Base-by-base conservation (phyloP, 2,113 vertebrate genomes). In the Ctenomys sociabilis region DNA sequence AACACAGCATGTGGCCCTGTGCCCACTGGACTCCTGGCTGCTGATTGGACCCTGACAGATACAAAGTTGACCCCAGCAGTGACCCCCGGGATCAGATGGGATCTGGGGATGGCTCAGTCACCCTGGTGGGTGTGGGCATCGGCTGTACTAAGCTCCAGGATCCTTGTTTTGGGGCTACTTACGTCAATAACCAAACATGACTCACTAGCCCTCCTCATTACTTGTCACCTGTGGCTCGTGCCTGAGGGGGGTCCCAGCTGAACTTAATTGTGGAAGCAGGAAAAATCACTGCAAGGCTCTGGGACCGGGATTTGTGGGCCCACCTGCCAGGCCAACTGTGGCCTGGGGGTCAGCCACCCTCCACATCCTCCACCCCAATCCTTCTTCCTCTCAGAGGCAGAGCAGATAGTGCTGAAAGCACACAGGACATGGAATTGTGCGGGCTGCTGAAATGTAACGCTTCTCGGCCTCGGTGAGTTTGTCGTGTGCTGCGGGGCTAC, bases 171-270 rank as follows among this genome's bases (percentile, higher is more conserved):
- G 11, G 54, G 24, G 61, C 54, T 57, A 24, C 19, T 61, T 61
- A 22, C 30, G 3, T 54, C 21, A 7, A 61, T 1, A 22, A 28
- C 52, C 52, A 7, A 0, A 8, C 0, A 1, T 0, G 24, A 2
- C 5, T 3, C 5, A 0, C n/a, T 6, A 1, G 0, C 1, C 22
- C 8, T 4, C 17, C 13, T 63, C 3, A 14, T 37, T 28, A 35
- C 3, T 21, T 2, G 1, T 28, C 52, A 10, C 40, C 83, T 57
- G 54, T 5, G 13, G 24, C 1, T 32, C 43, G 1, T 8, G 35
- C 77, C 88, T 1, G 16, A 17, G 22, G 72, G 22, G 72, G 24
- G 78, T 26, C 24, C 68, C 43, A 6, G 24, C 80, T 57, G 37
- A 57, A 11, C 57, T 32, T 78, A 85, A 40, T 32, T 26, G 0